phyloP scores from a whole-genome alignment of 2,797 vertebrate species.

The Uromys caudimaculatus region DNA sequence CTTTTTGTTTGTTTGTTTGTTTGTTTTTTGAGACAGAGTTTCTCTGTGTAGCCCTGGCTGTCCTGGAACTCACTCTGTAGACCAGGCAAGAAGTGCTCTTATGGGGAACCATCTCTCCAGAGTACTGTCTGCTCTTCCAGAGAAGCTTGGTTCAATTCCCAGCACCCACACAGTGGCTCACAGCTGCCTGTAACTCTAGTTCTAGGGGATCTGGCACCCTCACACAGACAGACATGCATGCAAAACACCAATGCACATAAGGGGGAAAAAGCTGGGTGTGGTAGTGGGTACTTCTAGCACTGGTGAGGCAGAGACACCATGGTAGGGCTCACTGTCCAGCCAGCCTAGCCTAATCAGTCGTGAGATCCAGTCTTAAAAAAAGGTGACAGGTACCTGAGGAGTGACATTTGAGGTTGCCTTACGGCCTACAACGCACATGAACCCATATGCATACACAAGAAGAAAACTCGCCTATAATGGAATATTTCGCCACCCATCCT shows the following conservation, averaged over 20 bases:
- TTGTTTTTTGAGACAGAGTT: no score
- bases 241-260: neutral
- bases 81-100: no score
- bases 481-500: slow-evolving; percentile 20
- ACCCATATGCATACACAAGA: neutral
- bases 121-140: neutral
- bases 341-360: neutral
- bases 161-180: neutral
- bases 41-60: no score
- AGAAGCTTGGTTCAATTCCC: neutral
- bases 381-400: neutral
- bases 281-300: neutral
- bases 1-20: no score
- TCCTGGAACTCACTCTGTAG: no score
- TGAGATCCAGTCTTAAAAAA: neutral
- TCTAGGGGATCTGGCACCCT: neutral
- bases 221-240: neutral
- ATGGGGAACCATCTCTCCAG: no score
- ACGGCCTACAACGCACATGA: neutral
- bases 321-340: no score
- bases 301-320: neutral
- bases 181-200: neutral
- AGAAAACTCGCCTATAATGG: slow-evolving; percentile 3
- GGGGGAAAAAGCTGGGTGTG: neutral
- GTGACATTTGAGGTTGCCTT: neutral